Percentiles rank a stretch among this genome's conserved stretches.
Evolutionary conservation across 2,888 invertebrate species (phyloP).

Genomic region (Eupithecia dodoneata): DNA sequence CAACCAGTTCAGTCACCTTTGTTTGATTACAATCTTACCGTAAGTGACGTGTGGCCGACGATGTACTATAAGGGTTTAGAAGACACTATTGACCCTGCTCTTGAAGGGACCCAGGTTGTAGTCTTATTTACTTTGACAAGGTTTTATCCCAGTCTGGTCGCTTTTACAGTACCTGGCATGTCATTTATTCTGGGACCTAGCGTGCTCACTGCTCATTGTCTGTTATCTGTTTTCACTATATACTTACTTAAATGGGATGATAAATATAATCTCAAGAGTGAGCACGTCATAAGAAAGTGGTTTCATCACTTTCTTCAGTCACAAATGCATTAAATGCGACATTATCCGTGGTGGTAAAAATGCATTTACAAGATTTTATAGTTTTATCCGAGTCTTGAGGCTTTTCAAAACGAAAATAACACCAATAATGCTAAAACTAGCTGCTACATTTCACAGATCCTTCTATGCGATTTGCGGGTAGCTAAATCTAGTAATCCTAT

Average conservation of each 20-base stretch:
- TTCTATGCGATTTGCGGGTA: background rate
- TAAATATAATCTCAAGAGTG: background rate
- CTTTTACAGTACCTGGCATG: constrained; percentile 13
- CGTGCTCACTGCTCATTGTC: constrained; percentile 17
- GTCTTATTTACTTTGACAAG: background rate
- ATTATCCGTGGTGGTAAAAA: background rate
- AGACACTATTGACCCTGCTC: no score
- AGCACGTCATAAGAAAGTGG: constrained; percentile 7
- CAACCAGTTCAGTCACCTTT: no score
- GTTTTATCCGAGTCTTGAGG: background rate
- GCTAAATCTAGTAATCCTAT: background rate
- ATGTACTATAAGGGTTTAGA: no score
- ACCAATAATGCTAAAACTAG: background rate
- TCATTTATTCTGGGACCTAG: constrained; percentile 15
- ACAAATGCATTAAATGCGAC: background rate
- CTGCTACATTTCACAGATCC: background rate
- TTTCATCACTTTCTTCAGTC: background rate
- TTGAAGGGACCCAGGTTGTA: no score
- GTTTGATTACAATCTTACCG: no score
- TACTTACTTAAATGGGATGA: background rate
- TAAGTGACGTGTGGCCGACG: no score
- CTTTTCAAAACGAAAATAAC: background rate
- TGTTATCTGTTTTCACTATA: constrained; percentile 16
- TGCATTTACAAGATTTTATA: background rate
- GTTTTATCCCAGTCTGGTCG: background rate